Evolutionary conservation across 2,888 invertebrate genomes (phyloP).

Genomic region (Apotomis betuletana): DNA sequence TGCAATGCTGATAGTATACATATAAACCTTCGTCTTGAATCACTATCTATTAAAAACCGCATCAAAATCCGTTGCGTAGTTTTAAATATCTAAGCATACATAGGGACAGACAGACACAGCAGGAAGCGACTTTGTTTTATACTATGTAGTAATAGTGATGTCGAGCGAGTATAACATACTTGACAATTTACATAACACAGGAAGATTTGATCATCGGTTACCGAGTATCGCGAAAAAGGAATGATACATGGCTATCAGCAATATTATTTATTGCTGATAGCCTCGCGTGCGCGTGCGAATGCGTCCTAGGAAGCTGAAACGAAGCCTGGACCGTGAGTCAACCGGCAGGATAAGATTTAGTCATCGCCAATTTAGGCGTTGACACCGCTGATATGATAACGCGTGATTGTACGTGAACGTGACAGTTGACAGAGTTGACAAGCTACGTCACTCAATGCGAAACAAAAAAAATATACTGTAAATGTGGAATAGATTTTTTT

Average conservation of each 20-base stretch:
- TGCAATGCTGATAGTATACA: too few species aligned
- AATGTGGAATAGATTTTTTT: too few species aligned
- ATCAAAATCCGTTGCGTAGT: too few species aligned
- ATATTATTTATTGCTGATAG: too few species aligned
- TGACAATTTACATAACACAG: not conserved
- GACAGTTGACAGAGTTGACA: not conserved
- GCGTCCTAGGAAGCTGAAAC: conserved; percentile 6
- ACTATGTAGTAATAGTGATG: too few species aligned
- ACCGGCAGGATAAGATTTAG: conserved; percentile 9
- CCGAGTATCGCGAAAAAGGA: conserved; percentile 15
- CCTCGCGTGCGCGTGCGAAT: too few species aligned
- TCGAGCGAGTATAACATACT: not conserved
- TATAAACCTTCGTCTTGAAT: too few species aligned
- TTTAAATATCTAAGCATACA: too few species aligned
- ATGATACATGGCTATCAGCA: not conserved
- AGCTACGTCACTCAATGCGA: not conserved
- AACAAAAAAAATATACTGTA: too few species aligned
- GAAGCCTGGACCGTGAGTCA: conserved; percentile 18
- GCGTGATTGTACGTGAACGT: not conserved
- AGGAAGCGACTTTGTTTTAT: too few species aligned
- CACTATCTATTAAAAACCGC: too few species aligned
- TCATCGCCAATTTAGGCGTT: conserved; percentile 25
- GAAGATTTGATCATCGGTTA: conserved; percentile 10
- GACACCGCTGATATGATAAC: conserved; percentile 21
- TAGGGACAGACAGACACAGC: too few species aligned